Evolutionary conservation across 2,113 vertebrate species (phyloP), one percentile per base, ranked within the genome.

Genomic region (Rhabdornis inornatus): DNA sequence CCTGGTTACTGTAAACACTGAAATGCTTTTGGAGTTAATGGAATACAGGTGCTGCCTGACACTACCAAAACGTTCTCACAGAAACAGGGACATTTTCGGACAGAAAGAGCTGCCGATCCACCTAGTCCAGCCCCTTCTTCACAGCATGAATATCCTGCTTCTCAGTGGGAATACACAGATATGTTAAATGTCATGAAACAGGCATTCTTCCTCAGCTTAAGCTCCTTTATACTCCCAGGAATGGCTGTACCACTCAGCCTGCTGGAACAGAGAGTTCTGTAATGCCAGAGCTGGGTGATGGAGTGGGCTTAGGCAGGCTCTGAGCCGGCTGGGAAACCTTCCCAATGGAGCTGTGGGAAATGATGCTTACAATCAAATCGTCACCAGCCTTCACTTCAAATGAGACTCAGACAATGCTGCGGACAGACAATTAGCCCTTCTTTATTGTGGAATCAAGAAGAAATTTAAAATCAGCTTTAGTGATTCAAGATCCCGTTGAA

Each of bases 41-140:
- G 96, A 97, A 98, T 97, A 98, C 98, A 98, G 98, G 97, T 98
- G 98, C 81, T 93, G 92, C 93, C 95, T 86, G 96, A 90, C 68
- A 92, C 95, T 97, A 96, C 97, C 95, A 98, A 98, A 98, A 97
- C 87, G 97, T 98, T 98, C 98, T 97, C 98, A 98, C 98, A 98
- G 95, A 95, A 97, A 91, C 78, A 83, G 78, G 83, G 95, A 97
- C 96, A 95, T 98, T 94, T 98, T 95, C 86, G n/a, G 92, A 72
- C 33, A 68, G 87, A 94, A 83, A 49, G 50, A 77, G 70, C 70
- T 74, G 63, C 66, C 84, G 80, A 84, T 75, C 50, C 89, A 90
- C 90, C 88, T 91, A 76, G 72, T 75, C 80, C 90, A 95, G 65
- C 95, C 92, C 90, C 93, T 96, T 92, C 92, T 89, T 92, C 96